A percentile compares a stretch with the other conserved stretches of the same genome.
phyloP scores from a whole-genome alignment of 2,797 vertebrate genomes.

The Cirrhinus molitorella region DNA sequence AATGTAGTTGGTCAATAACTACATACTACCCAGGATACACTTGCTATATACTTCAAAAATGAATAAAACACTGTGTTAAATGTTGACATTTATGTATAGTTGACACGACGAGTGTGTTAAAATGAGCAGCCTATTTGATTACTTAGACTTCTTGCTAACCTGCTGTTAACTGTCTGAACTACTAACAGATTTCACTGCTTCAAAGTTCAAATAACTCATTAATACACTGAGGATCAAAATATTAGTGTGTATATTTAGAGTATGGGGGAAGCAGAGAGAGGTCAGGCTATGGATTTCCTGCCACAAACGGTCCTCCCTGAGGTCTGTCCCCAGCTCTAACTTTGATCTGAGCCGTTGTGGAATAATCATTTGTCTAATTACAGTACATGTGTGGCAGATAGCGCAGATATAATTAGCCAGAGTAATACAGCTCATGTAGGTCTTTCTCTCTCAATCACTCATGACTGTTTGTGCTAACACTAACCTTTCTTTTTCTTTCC shows the following conservation, averaged over 20 bases:
- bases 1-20: no score
- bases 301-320: constrained; percentile 44
- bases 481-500: constrained; percentile 73
- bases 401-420: constrained; percentile 40
- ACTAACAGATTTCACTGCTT: constrained; percentile 38
- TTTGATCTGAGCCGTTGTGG: constrained; percentile 51
- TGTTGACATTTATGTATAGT: not conserved
- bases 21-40: no score
- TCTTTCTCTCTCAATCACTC: constrained; percentile 51
- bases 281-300: constrained; percentile 65
- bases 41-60: no score
- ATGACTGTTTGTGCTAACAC: constrained; percentile 79
- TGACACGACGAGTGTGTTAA: not conserved
- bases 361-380: constrained; percentile 55
- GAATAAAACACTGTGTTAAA: not conserved
- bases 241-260: constrained; percentile 27
- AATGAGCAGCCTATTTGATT: not conserved
- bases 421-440: constrained; percentile 19
- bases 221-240: not conserved
- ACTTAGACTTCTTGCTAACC: constrained; percentile 1
- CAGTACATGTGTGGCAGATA: constrained; percentile 42
- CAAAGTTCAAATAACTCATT: not conserved
- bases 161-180: constrained; percentile 13
- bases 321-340: constrained; percentile 50
- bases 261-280: not conserved